Evolutionary conservation across 2,888 invertebrate genomes (phyloP), one percentile per base, ranked within the genome.

Genomic region (Lasioglossum oenotherae): DNA sequence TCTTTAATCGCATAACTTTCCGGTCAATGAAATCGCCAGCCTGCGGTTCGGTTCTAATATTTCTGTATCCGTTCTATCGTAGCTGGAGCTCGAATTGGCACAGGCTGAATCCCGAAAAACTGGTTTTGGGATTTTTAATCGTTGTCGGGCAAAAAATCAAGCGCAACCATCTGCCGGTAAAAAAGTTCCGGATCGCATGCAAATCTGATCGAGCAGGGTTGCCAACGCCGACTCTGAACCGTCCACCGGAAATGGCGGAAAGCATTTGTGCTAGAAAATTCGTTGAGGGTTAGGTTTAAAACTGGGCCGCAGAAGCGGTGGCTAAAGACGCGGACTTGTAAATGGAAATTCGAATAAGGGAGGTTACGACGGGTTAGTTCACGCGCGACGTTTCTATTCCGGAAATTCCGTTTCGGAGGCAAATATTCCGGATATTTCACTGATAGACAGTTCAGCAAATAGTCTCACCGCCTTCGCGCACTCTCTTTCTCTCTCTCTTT

Each of bases 371-470:
- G 73, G 16, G 19, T 44, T 73, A 79, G 53, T 73, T 73, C 79
- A 44, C 41, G 31, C 23, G 10, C 35, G 27, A 60, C 31, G 31
- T 46, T 27, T 41, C 35, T n/a, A 38, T 53, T 31, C 16, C 46
- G n/a, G 60, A 71, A 80, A 75, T 75, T 38, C 71, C 16, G 31
- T 27, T 60, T 41, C 49, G 80, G 23, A 8, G n/a, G 23, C 67
- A 69, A 53, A 49, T 74, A 84, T 73, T 46, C 67, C 27, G 44
- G 31, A 74, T 49, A 74, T 82, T 82, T 67, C 74, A 27, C 49
- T 74, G 74, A 78, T 64, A 69, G 74, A 82, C 57, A 41, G 46
- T 74, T 78, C 77, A 16, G 83, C 60, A 82, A 82, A 77, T 74
- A 60, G 76, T 44, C 64, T 82, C 23, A n/a, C 41, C 19, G 31